Conservation (phyloP, 2,797 vertebrate species). For the Propithecus perrieri region DNA sequence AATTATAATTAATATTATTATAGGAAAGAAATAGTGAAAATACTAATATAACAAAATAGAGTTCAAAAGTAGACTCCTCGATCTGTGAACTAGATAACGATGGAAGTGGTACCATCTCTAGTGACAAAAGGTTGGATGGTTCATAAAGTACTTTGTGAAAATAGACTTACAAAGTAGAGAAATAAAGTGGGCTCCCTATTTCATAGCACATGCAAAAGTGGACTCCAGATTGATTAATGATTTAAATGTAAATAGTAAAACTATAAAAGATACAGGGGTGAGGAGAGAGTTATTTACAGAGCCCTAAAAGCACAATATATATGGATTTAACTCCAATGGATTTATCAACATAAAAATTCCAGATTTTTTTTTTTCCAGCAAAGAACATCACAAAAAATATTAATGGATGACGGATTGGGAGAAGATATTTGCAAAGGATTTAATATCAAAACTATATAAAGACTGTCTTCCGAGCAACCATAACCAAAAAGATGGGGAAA, state of each 20-base stretch:
- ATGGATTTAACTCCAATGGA: not conserved
- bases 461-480: not conserved
- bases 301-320: not conserved
- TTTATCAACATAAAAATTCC: not conserved
- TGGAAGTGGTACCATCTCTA: not conserved
- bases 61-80: not conserved
- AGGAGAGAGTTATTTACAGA: not conserved
- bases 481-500: not conserved
- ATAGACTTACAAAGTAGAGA: not conserved
- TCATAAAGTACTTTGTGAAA: not conserved
- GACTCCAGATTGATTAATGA: not conserved
- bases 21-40: not conserved
- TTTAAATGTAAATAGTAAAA: not conserved
- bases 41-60: not conserved
- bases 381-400: not conserved
- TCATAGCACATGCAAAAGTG: not conserved
- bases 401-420: not conserved
- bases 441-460: not conserved
- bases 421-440: not conserved
- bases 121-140: not conserved
- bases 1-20: not conserved
- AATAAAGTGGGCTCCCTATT: not conserved
- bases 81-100: not conserved
- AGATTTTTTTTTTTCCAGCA: not conserved
- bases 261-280: not conserved